phyloP scores from a whole-genome alignment of 2,888 invertebrate genomes.

The Phania funesta region DNA sequence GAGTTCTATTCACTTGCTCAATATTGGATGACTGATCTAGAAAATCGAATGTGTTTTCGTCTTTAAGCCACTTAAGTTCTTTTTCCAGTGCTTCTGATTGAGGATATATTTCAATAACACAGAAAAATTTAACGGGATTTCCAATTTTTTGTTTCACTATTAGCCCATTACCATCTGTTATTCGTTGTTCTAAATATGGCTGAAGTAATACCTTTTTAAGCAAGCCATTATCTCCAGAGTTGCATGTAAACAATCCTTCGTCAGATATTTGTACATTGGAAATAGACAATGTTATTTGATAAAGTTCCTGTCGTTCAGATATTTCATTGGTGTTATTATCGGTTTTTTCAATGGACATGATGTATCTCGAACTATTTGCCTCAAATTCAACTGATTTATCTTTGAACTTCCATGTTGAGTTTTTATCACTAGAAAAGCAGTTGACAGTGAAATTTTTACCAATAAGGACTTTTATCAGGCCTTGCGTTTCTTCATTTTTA shows the following conservation, averaged over 20 bases:
- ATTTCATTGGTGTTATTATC: slow-evolving; percentile 73
- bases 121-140: slow-evolving; percentile 81
- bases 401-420: slow-evolving; percentile 83
- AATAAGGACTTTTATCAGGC: slow-evolving; percentile 66
- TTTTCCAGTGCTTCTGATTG: slow-evolving; percentile 77
- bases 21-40: slow-evolving; percentile 78
- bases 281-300: slow-evolving; percentile 81
- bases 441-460: slow-evolving; percentile 82
- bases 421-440: slow-evolving; percentile 81
- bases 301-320: slow-evolving; percentile 78
- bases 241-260: slow-evolving; percentile 84
- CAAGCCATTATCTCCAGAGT: slow-evolving; percentile 78
- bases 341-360: slow-evolving; percentile 55
- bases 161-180: slow-evolving; percentile 78
- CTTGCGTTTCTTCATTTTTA: slow-evolving; percentile 42
- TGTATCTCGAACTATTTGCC: slow-evolving; percentile 76
- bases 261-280: slow-evolving; percentile 82
- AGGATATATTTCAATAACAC: slow-evolving; percentile 84
- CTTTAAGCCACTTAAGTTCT: slow-evolving; percentile 82
- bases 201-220: slow-evolving; percentile 71
- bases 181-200: slow-evolving; percentile 79
- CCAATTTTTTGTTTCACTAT: slow-evolving; percentile 82
- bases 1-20: slow-evolving; percentile 82
- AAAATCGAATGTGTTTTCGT: slow-evolving; percentile 76
- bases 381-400: slow-evolving; percentile 81